Conservation (phyloP, 2,888 invertebrate species). For the Dioctria linearis region DNA sequence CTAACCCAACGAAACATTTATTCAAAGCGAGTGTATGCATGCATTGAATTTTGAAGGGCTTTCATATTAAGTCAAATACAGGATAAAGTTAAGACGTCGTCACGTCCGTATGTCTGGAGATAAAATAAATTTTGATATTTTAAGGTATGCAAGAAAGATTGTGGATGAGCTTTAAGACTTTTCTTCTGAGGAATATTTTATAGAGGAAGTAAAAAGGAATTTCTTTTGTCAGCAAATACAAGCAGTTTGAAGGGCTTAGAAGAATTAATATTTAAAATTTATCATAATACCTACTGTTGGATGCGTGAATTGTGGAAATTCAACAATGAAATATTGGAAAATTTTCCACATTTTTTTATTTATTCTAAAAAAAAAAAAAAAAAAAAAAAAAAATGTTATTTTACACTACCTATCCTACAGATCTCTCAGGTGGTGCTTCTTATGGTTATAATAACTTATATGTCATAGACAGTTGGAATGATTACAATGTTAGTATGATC, state of each 20-base stretch:
- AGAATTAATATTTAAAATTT: neutral
- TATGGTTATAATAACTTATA: too few relatives aligned
- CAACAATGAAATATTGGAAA: too few relatives aligned
- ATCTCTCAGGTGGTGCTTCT: too few relatives aligned
- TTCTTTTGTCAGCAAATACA: neutral
- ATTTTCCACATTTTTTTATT: too few relatives aligned
- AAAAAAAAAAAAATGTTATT: too few relatives aligned
- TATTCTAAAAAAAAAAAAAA: too few relatives aligned
- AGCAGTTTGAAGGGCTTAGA: neutral
- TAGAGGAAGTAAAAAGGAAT: neutral
- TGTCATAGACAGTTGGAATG: too few relatives aligned
- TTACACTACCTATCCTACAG: too few relatives aligned
- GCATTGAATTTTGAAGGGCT: conserved; percentile 45
- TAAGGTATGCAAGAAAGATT: neutral
- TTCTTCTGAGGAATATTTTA: neutral
- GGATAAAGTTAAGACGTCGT: conserved; percentile 21
- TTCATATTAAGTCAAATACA: conserved; percentile 44
- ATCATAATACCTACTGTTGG: neutral
- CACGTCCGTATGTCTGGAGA: conserved; percentile 38
- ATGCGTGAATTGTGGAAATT: too few relatives aligned
- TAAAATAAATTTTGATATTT: conserved; percentile 35
- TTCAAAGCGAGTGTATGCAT: conserved; percentile 35
- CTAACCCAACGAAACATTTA: conserved; percentile 6
- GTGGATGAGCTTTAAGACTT: neutral
- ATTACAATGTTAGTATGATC: too few relatives aligned